Percentiles rank a stretch among this genome's conserved stretches.
These are phyloP conservation scores for Sebastes schlegelii DNA, from an alignment of 2,113 vertebrate species.

Conservation along the genomic window DNA sequence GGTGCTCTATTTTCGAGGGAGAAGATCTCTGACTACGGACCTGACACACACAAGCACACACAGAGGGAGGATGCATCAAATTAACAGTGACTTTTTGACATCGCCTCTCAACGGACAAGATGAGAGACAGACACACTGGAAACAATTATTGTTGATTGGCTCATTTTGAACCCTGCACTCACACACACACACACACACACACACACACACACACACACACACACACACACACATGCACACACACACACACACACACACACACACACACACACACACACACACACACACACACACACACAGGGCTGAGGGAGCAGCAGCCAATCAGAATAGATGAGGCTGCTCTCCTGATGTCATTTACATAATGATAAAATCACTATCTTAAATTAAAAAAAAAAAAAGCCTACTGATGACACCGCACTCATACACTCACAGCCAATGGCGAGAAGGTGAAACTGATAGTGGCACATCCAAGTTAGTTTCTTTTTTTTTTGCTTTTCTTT, in stretches of 20 bases:
- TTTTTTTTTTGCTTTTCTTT: not conserved
- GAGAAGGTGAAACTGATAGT: slow-evolving; percentile 18
- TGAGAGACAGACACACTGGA: slow-evolving; percentile 52
- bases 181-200: slow-evolving; percentile 37
- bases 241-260: slow-evolving; percentile 40
- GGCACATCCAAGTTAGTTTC: not conserved
- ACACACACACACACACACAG: slow-evolving; percentile 28
- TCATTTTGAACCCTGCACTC: slow-evolving; percentile 65
- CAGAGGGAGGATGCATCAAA: slow-evolving; percentile 52
- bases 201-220: slow-evolving; percentile 29
- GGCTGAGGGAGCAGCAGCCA: slow-evolving; percentile 49
- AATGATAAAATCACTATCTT: slow-evolving; percentile 78
- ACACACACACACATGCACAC: slow-evolving; percentile 38
- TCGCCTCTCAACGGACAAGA: slow-evolving; percentile 46
- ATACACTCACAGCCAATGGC: slow-evolving; percentile 10
- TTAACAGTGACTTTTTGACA: slow-evolving; percentile 71
- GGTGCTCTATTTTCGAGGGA: not conserved
- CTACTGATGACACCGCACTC: slow-evolving; percentile 20
- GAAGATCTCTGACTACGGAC: not conserved
- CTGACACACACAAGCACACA: slow-evolving; percentile 16
- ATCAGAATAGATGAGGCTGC: slow-evolving; percentile 71
- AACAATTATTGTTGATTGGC: slow-evolving; percentile 77
- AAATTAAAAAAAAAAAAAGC: slow-evolving; percentile 58
- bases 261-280: slow-evolving; percentile 26
- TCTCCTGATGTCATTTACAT: slow-evolving; percentile 76